Base-by-base conservation (phyloP, 2,113 vertebrate genomes). In the Macquaria ambigua region DNA sequence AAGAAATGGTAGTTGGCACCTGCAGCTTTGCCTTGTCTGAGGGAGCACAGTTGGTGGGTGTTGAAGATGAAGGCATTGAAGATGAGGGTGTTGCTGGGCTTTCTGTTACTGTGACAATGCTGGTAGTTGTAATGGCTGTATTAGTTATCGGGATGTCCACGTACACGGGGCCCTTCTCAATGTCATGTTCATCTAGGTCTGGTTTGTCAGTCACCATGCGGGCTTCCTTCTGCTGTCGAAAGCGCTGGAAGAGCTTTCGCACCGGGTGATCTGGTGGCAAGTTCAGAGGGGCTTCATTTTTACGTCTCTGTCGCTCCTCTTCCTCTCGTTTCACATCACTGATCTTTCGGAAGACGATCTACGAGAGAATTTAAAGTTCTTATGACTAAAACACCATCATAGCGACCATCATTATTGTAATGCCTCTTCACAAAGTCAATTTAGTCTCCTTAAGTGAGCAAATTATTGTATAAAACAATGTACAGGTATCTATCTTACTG, bases 321-420 rank as follows among this genome's bases (percentile, higher is more conserved):
- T 99, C 98, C 81, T 99, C 98, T 20, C 98, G 96, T 71, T 99
- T 99, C 85, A 99, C 98, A 0, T 99, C 98, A 0, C 98, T 99
- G 94, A 99, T 99, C 94, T 99, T 99, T 84, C 98, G 96, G 93
- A 99, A 99, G 74, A 99, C 97, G 0, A 99, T 99, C 98, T 99
- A 86, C 0, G 83, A 90, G 61, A 90, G 37, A 90, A 84, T 63
- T 46, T n/a, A 79, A 46, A 85, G 41, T 61, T 58, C 0, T 23
- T 3, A 31, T 78, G 67, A 87, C 21, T 67, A 20, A 61, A 53
- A 61, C 21, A 53, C 5, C 6, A 70, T 21, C 2, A 70, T n/a
- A 16, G 15, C 1, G n/a, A 56, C 0, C 39, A 66, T 0, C 0
- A 43, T 0, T 21, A 41, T 31, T 11, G 31, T 14, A 34, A n/a